Conservation (phyloP, 2,797 vertebrate species). For the Sebastes trivittatus region DNA sequence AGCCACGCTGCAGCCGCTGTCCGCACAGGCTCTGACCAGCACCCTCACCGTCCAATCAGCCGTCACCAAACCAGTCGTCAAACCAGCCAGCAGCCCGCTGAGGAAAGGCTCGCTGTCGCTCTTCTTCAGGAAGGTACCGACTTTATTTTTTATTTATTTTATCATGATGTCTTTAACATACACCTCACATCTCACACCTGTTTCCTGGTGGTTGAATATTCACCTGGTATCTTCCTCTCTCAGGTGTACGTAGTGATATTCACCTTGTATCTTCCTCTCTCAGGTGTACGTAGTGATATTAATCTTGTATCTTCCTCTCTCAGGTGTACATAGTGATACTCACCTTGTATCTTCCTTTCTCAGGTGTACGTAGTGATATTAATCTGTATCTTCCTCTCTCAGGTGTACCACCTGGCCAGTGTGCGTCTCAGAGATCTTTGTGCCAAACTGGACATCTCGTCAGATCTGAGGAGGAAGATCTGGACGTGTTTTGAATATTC, state of each 20-base stretch:
- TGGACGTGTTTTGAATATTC: constrained; percentile 94
- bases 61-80: constrained; percentile 70
- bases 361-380: background rate
- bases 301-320: too few species aligned
- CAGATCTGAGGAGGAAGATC: constrained; percentile 89
- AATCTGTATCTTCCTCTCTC: background rate
- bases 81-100: constrained; percentile 57
- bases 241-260: constrained; percentile 59
- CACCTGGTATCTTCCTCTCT: background rate
- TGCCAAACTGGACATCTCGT: constrained; percentile 85
- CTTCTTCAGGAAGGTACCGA: constrained; percentile 89
- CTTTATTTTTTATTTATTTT: too few species aligned
- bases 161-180: too few species aligned
- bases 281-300: too few species aligned
- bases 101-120: constrained; percentile 87
- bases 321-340: too few species aligned
- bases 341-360: background rate
- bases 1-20: constrained; percentile 60
- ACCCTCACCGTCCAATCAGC: constrained; percentile 79
- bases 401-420: constrained; percentile 92
- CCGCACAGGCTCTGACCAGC: constrained; percentile 69
- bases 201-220: too few species aligned
- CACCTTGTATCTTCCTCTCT: too few species aligned
- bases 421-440: constrained; percentile 91
- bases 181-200: too few species aligned